Base-by-base conservation (phyloP, 2,113 vertebrate genomes). In the Dolichallabes microphthalmus region DNA sequence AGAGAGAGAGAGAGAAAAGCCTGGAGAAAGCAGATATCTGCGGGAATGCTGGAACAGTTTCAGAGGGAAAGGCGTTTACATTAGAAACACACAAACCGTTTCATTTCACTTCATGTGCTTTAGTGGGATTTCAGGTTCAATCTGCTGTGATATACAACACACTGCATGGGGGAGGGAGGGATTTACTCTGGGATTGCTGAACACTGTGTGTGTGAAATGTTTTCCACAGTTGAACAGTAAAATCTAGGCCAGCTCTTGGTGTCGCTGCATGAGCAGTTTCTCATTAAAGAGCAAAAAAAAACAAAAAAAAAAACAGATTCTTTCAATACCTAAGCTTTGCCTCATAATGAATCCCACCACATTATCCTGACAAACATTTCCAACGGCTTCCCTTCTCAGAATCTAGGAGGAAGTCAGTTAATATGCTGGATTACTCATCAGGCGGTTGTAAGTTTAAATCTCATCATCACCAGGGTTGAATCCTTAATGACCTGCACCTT, bases 21-120 rank as follows among this genome's bases (percentile, higher is more conserved):
- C 86, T 90, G 89, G 88, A 84, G 81, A 82, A 85, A 89, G 89
- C 86, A 90, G 90, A 89, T 83, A 20, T 30, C 15, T 88, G 87
- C 86, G 74, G 25, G 74, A 15, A 75, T 53, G 50, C 0, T 27
- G 45, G 73, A 4, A 27, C 3, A 3, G 6, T 53, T 53, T 53
- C 73, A 76, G 20, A 50, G 25, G 50, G 39, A 19, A 76, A 55
- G 50, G 1, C 22, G 17, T 76, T 17, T 76, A 30, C 25, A 76
- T 17, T 19, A 9, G 27, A 0, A 77, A 53, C 39, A 74, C 39
- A 74, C 71, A 74, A 1, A 22, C 1, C 22, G 52, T 10, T 76
- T 76, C 25, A 75, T 75, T 75, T 75, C 45, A 6, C 17, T 22
- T 13, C 7, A 20, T 30, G 27, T 30, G 14, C 8, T 58, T 78